Percentiles rank a stretch among this genome's conserved stretches.
phyloP scores from a whole-genome alignment of 2,113 vertebrate genomes.

The Argyrosomus japonicus region DNA sequence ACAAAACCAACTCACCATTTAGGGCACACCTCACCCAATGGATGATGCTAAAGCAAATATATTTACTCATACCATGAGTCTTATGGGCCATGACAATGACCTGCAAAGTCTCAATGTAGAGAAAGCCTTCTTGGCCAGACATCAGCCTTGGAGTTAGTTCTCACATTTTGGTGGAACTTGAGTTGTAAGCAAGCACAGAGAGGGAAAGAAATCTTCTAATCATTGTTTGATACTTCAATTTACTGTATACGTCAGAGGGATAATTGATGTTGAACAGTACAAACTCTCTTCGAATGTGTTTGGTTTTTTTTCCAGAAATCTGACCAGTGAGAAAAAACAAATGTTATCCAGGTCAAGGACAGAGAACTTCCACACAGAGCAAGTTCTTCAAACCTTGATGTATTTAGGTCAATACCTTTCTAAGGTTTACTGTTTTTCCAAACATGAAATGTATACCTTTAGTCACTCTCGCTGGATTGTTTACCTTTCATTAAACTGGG shows the following conservation, averaged over 20 bases:
- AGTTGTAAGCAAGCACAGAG: not conserved
- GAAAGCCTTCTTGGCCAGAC: not conserved
- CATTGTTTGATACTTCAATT: not conserved
- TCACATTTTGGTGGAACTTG: not conserved
- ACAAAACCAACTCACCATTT: too few relatives aligned
- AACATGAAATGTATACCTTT: not conserved
- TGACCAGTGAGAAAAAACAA: not conserved
- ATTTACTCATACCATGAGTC: not conserved
- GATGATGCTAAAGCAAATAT: not conserved
- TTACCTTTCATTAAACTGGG: too few relatives aligned
- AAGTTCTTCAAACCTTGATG: not conserved
- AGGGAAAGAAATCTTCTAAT: not conserved
- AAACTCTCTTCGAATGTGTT: not conserved
- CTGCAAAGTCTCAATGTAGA: not conserved
- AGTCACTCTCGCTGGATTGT: too few relatives aligned
- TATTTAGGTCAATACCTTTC: not conserved
- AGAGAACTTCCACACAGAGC: not conserved
- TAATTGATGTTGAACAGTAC: not conserved
- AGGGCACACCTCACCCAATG: slow-evolving; percentile 12
- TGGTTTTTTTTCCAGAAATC: not conserved
- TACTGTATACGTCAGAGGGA: not conserved
- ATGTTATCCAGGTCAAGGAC: not conserved
- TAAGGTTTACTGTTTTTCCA: not conserved
- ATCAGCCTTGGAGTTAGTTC: not conserved
- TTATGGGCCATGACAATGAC: not conserved